phyloP scores from a whole-genome alignment of 2,113 vertebrate species.

The Entomyzon cyanotis region DNA sequence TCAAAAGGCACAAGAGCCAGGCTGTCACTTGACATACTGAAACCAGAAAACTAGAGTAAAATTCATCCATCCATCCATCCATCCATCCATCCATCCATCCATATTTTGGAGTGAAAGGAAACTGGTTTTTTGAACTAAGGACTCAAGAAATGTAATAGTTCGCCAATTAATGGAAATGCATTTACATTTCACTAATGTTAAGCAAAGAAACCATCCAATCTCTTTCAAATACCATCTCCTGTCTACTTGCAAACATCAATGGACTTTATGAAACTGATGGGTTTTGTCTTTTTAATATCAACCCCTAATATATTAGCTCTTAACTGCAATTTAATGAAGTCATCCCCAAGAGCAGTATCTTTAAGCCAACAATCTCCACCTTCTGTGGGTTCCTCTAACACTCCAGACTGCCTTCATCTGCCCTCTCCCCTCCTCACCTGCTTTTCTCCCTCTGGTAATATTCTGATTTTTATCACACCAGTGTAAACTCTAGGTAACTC shows the following conservation, averaged over 20 bases:
- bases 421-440: background rate
- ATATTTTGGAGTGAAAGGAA: background rate
- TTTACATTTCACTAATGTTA: background rate
- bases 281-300: background rate
- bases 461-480: background rate
- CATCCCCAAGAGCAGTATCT: background rate
- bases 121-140: background rate
- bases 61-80: background rate
- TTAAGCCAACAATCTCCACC: background rate
- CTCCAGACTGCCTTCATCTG: background rate
- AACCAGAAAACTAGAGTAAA: background rate
- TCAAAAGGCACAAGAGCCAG: background rate
- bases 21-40: background rate
- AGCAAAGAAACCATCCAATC: background rate
- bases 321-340: conserved; percentile 12
- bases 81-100: background rate
- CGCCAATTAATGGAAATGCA: background rate
- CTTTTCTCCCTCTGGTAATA: background rate
- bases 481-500: background rate
- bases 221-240: background rate
- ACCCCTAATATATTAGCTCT: background rate
- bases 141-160: background rate
- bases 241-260: background rate
- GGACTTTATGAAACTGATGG: background rate
- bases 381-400: background rate